These are phyloP conservation scores for Calyptommatus sinebrachiatus DNA, from an alignment of 2,113 vertebrate species.

Conservation along the genomic window DNA sequence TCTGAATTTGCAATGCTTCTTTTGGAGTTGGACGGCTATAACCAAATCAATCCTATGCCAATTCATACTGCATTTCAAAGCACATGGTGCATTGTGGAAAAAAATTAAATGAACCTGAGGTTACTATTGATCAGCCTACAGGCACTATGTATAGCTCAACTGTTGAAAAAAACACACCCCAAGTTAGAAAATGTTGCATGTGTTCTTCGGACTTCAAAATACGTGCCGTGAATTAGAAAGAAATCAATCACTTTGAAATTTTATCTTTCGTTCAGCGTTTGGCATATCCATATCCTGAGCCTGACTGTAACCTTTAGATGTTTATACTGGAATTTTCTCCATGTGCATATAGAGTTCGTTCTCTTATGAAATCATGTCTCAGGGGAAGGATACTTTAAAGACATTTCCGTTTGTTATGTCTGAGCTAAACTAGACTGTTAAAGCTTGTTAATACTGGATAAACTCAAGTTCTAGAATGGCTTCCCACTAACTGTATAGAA, in stretches of 20 bases:
- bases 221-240: conserved; percentile 66
- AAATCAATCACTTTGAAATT: conserved; percentile 74
- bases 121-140: conserved; percentile 41
- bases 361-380: conserved; percentile 80
- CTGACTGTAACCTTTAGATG: conserved; percentile 75
- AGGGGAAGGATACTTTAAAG: conserved; percentile 79
- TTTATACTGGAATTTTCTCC: conserved; percentile 78
- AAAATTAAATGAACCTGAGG: conserved; percentile 38
- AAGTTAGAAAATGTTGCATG: conserved; percentile 54
- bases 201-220: conserved; percentile 59
- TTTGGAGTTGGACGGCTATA: neutral
- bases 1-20: neutral
- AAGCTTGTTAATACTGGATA: conserved; percentile 74
- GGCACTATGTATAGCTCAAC: conserved; percentile 48
- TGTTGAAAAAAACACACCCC: conserved; percentile 42
- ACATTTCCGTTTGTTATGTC: conserved; percentile 82
- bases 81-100: neutral
- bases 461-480: conserved; percentile 72
- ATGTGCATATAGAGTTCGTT: conserved; percentile 77
- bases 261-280: conserved; percentile 68
- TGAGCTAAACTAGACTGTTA: conserved; percentile 74
- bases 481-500: conserved; percentile 74
- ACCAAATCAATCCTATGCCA: neutral
- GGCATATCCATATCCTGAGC: conserved; percentile 67
- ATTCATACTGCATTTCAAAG: neutral